Evolutionary conservation across 1,140 invertebrate genomes (phyloP).

Genomic region (Ridgeia piscesae): DNA sequence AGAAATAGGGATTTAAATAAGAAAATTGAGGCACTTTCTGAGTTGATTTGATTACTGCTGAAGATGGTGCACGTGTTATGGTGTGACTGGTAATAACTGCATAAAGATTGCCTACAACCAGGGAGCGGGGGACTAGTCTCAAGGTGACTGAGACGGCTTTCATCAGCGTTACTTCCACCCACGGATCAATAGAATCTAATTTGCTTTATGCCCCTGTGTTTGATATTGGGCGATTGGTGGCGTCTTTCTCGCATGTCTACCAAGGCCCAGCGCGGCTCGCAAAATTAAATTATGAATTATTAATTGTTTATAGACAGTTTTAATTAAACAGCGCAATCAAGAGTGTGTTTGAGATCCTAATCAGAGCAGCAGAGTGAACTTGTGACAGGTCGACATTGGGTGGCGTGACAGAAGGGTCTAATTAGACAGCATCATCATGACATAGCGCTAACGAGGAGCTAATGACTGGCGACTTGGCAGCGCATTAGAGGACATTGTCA

Average conservation of each 20-base stretch:
- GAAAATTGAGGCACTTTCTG: neutral
- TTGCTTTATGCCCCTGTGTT: neutral
- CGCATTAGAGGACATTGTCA: neutral
- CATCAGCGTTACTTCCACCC: neutral
- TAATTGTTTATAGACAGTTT: neutral
- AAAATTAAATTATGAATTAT: neutral
- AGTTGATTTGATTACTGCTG: neutral
- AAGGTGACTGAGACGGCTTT: neutral
- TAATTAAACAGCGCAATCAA: slow-evolving; percentile 1
- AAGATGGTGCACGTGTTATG: neutral
- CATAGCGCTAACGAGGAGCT: neutral
- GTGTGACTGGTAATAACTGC: neutral
- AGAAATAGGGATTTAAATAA: no score
- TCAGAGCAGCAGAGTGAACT: neutral
- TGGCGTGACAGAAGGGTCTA: neutral
- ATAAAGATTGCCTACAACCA: neutral
- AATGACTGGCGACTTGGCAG: neutral
- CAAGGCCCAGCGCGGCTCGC: neutral
- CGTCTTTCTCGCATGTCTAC: neutral
- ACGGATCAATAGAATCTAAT: neutral
- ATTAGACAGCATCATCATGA: neutral
- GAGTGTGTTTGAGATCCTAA: neutral
- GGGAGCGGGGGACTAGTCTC: neutral
- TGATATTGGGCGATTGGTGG: neutral
- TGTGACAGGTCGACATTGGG: neutral